Percentiles rank a stretch among this genome's conserved stretches.
phyloP scores from a whole-genome alignment of 2,113 vertebrate genomes.

The Toxotes chatareus region DNA sequence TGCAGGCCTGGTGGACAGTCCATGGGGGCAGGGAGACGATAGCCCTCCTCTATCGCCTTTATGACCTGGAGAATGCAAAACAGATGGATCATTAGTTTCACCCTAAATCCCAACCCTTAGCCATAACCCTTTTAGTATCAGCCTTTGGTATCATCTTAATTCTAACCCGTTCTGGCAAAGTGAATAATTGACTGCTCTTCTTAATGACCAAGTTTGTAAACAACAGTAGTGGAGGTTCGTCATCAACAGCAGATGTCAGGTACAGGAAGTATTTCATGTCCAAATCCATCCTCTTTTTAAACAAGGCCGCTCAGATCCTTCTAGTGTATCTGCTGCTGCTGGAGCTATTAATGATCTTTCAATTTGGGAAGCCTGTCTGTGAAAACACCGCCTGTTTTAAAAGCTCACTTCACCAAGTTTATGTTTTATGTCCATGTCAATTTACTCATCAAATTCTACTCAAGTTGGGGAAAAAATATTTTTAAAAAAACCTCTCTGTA shows the following conservation, averaged over 20 bases:
- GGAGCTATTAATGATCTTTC: constrained; percentile 1
- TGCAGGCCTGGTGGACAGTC: constrained; percentile 97
- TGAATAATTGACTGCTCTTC: constrained; percentile 1
- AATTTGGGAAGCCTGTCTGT: background rate
- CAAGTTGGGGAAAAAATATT: background rate
- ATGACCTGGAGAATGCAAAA: constrained; percentile 88
- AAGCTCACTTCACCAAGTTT: background rate
- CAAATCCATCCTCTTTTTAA: background rate
- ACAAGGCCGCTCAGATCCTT: background rate
- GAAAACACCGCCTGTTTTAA: background rate
- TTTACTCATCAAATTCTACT: background rate
- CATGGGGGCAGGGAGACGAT: constrained; percentile 98
- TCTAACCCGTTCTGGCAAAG: too few species aligned
- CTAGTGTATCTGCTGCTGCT: background rate
- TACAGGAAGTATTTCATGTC: background rate
- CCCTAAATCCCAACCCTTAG: background rate
- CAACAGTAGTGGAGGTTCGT: background rate
- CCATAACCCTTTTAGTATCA: background rate
- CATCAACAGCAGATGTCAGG: constrained; percentile 14
- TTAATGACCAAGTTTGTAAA: too few species aligned
- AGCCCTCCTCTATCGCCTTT: constrained; percentile 99
- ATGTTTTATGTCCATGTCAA: constrained; percentile 3
- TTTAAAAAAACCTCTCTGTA: too few species aligned
- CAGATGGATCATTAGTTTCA: constrained; percentile 21
- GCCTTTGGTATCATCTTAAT: background rate